Evolutionary conservation across 2,888 invertebrate genomes (phyloP).

Genomic region (Agrotis exclamationis): DNA sequence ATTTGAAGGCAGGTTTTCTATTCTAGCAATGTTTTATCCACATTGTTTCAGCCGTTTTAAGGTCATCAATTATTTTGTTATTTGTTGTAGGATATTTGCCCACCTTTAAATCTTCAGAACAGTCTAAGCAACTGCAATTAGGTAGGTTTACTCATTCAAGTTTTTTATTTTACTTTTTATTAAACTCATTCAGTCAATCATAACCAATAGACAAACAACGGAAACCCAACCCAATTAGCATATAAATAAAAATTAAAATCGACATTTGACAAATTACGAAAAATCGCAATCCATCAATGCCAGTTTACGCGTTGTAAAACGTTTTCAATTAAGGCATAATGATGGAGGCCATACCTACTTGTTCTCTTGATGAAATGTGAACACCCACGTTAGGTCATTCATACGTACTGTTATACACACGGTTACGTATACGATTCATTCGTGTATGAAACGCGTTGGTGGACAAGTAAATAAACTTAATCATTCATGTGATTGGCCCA

Average conservation of each 20-base stretch:
- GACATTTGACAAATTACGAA: conserved; percentile 61
- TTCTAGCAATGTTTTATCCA: no score
- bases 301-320: conserved; percentile 77
- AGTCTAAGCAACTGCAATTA: neutral
- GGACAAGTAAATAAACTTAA: conserved; percentile 83
- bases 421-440: conserved; percentile 50
- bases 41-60: no score
- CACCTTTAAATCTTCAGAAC: neutral
- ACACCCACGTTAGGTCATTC: conserved; percentile 80
- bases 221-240: conserved; percentile 33
- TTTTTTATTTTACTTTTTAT: no score
- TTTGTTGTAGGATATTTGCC: no score
- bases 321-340: conserved; percentile 84
- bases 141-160: neutral
- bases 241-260: conserved; percentile 58
- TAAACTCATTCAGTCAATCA: neutral
- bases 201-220: conserved; percentile 7
- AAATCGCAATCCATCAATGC: conserved; percentile 81
- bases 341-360: conserved; percentile 81
- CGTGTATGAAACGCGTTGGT: conserved; percentile 77
- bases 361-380: conserved; percentile 81
- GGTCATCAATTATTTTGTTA: no score
- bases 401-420: conserved; percentile 57
- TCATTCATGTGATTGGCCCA: conserved; percentile 80
- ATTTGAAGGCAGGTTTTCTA: no score